Percentiles rank a stretch among this genome's conserved stretches.
These are phyloP conservation scores for Mionectes olivaceus DNA, from an alignment of 2,797 vertebrate species.

Conservation along the genomic window DNA sequence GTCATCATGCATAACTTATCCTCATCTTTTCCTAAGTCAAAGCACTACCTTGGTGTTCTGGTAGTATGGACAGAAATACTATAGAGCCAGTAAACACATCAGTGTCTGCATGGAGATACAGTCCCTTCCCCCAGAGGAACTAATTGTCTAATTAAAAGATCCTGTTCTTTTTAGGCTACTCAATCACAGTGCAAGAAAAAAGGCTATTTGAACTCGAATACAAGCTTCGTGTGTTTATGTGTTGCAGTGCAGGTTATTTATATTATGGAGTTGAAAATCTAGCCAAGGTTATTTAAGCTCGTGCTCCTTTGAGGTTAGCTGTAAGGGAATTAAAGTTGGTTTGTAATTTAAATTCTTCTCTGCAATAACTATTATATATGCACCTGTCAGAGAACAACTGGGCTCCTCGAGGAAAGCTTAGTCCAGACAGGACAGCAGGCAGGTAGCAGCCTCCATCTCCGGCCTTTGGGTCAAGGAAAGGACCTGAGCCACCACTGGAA, in stretches of 20 bases:
- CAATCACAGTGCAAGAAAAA: not conserved
- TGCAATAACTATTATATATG: not conserved
- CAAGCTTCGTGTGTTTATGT: not conserved
- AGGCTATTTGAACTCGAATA: not conserved
- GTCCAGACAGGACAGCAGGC: not conserved
- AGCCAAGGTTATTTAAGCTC: slow-evolving; percentile 33
- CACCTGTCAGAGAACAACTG: slow-evolving; percentile 4
- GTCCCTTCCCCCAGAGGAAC: not conserved
- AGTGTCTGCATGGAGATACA: not conserved
- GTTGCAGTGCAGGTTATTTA: not conserved
- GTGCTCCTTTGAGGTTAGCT: slow-evolving; percentile 3
- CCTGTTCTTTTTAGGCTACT: not conserved
- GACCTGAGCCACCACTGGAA: not conserved
- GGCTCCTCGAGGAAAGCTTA: not conserved
- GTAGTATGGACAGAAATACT: not conserved
- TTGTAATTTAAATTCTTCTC: slow-evolving; percentile 20
- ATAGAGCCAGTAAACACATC: not conserved
- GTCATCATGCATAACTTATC: not conserved
- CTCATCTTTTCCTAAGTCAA: not conserved
- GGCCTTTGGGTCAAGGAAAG: not conserved
- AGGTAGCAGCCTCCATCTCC: not conserved
- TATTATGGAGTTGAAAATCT: not conserved
- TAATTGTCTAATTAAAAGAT: not conserved
- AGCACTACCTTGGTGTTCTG: not conserved
- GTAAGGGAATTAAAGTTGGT: not conserved